Evolutionary conservation across 2,888 invertebrate genomes (phyloP).

Genomic region (Drosophila parthenogenetica): DNA sequence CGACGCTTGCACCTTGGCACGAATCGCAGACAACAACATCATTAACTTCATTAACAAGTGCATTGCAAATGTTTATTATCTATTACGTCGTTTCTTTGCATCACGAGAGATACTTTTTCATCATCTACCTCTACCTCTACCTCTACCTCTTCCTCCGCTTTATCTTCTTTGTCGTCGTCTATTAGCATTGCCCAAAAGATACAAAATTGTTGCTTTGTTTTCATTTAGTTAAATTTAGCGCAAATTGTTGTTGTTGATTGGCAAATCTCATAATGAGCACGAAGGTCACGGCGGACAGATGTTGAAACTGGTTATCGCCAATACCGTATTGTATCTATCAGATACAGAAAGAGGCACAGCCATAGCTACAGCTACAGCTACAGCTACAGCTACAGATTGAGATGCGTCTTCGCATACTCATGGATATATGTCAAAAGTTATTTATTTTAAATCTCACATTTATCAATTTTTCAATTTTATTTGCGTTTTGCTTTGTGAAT

Average conservation of each 20-base stretch:
- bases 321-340: slow-evolving; percentile 42
- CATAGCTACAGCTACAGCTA: slow-evolving; percentile 15
- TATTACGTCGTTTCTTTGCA: slow-evolving; percentile 52
- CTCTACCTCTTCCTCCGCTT: background rate
- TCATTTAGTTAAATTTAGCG: slow-evolving; percentile 41
- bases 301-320: slow-evolving; percentile 46
- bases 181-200: slow-evolving; percentile 18
- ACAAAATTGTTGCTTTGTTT: slow-evolving; percentile 7
- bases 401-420: slow-evolving; percentile 14
- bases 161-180: no score
- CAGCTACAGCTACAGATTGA: slow-evolving; percentile 20
- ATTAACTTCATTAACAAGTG: slow-evolving; percentile 76
- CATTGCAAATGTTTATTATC: slow-evolving; percentile 57
- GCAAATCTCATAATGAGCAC: slow-evolving; percentile 64
- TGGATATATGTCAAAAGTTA: slow-evolving; percentile 55
- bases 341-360: slow-evolving; percentile 11
- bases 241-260: slow-evolving; percentile 28
- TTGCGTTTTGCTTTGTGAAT: slow-evolving; percentile 43
- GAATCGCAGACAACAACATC: slow-evolving; percentile 64
- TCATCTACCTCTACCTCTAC: background rate
- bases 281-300: slow-evolving; percentile 61
- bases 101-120: slow-evolving; percentile 22
- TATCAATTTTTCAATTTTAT: slow-evolving; percentile 66
- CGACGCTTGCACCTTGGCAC: slow-evolving; percentile 70
- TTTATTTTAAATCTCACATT: slow-evolving; percentile 61